Evolutionary conservation across 2,797 vertebrate genomes (phyloP).

Genomic region (Aplochiton taeniatus): DNA sequence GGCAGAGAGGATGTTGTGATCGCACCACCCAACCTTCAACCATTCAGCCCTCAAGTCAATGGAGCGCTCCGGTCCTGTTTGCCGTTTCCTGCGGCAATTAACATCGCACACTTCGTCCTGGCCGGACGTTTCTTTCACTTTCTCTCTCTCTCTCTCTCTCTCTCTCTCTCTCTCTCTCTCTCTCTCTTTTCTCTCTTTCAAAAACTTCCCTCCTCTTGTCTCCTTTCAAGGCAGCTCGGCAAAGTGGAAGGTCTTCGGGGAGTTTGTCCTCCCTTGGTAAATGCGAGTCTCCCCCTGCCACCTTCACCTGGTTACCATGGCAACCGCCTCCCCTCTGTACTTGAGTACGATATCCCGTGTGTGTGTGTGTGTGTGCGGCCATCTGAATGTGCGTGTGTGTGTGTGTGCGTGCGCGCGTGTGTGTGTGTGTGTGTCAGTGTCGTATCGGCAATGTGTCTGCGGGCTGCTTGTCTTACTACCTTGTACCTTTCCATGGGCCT

Average conservation of each 20-base stretch:
- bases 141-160: neutral
- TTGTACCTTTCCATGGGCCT: conserved; percentile 18
- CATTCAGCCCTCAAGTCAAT: too few species aligned
- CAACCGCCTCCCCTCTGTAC: conserved; percentile 20
- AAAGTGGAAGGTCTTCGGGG: too few species aligned
- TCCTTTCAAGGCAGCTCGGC: conserved; percentile 27
- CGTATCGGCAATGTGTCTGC: conserved; percentile 34
- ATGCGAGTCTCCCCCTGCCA: conserved; percentile 35
- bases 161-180: neutral
- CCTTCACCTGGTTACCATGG: conserved; percentile 48
- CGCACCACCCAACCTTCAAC: too few species aligned
- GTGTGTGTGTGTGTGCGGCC: conserved; percentile 2
- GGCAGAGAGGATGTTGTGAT: too few species aligned
- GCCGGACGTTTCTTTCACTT: conserved; percentile 13
- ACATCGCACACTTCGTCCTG: too few species aligned
- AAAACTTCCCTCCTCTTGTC: conserved; percentile 16
- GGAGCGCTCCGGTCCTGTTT: too few species aligned
- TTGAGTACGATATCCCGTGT: conserved; percentile 6
- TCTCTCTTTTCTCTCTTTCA: neutral
- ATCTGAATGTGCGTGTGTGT: conserved; percentile 23
- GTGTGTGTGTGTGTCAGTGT: neutral
- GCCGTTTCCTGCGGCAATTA: too few species aligned
- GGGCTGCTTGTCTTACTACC: conserved; percentile 24
- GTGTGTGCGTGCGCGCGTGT: conserved; percentile 19
- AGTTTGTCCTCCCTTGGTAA: too few species aligned